phyloP scores from a whole-genome alignment of 2,113 vertebrate species.

The Brachypodius melanocephalos region DNA sequence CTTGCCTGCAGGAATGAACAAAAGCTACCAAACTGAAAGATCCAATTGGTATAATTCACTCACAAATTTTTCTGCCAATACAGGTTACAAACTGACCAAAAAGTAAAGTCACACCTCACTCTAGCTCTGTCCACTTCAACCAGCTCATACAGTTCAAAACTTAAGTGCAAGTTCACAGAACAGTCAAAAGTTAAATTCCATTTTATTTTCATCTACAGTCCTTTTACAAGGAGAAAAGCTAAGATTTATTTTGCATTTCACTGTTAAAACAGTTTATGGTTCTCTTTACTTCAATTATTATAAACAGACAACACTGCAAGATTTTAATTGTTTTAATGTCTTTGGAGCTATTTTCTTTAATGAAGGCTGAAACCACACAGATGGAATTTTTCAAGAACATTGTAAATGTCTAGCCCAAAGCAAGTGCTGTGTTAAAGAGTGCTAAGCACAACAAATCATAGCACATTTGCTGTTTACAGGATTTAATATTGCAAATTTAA shows the following conservation, averaged over 20 bases:
- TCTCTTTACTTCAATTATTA: neutral
- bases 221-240: neutral
- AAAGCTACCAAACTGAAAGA: neutral
- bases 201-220: neutral
- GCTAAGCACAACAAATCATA: neutral
- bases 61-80: conserved; percentile 25
- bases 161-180: neutral
- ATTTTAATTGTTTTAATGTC: neutral
- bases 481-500: neutral
- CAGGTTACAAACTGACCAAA: neutral
- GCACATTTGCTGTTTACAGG: neutral
- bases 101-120: neutral
- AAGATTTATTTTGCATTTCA: neutral
- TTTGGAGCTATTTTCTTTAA: conserved; percentile 5
- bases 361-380: neutral
- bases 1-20: neutral
- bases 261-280: neutral
- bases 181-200: neutral
- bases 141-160: neutral
- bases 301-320: neutral
- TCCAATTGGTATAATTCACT: neutral
- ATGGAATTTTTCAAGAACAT: neutral
- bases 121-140: neutral
- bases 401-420: conserved; percentile 18
- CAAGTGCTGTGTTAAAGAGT: neutral